phyloP scores from a whole-genome alignment of 2,113 vertebrate species.

The Rhinoptilus africanus region DNA sequence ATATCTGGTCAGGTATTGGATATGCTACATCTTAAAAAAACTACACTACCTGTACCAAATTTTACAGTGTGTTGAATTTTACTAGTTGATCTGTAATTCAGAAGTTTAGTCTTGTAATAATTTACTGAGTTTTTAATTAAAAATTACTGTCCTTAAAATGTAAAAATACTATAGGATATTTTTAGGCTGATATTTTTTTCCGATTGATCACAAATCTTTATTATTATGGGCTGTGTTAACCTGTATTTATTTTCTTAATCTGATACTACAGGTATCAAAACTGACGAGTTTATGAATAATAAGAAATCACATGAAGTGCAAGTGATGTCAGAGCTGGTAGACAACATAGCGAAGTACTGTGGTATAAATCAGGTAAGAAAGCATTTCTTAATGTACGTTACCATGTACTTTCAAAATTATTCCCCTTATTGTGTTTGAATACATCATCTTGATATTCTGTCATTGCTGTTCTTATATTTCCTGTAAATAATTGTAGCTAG shows the following conservation, averaged over 20 bases:
- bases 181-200: not conserved
- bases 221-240: not conserved
- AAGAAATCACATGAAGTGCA: conserved; percentile 98
- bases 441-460: not conserved
- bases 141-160: not conserved
- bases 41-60: not conserved
- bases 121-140: not conserved
- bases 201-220: not conserved
- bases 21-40: not conserved
- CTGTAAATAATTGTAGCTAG: not conserved
- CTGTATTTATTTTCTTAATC: conserved; percentile 7
- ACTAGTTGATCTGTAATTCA: not conserved
- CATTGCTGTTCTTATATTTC: not conserved
- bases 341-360: conserved; percentile 76
- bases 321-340: conserved; percentile 88
- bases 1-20: not conserved
- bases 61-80: not conserved
- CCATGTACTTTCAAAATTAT: not conserved
- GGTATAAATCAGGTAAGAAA: conserved; percentile 83
- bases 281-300: conserved; percentile 91
- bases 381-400: not conserved
- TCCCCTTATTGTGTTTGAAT: not conserved
- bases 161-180: not conserved
- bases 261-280: conserved; percentile 70
- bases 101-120: not conserved